Base-by-base conservation (phyloP, 2,888 invertebrate genomes). In the Drosophila eohydei region DNA sequence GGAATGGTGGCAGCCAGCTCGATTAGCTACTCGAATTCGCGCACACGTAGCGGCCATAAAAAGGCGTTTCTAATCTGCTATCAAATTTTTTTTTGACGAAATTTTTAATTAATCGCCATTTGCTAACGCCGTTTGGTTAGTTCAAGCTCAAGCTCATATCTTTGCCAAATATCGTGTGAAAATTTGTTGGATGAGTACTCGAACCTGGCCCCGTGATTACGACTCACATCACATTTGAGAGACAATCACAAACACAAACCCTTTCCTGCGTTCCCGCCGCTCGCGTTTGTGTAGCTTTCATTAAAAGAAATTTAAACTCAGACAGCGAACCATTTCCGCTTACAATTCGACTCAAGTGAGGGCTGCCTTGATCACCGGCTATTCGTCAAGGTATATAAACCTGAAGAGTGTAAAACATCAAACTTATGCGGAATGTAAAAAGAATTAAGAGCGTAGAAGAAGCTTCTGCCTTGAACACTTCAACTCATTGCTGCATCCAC, bases 21-120 rank as follows among this genome's bases (percentile, higher is more conserved):
- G 76, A 89, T 88, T 88, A 90, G 89, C 85, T 85, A 88, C 90
- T 78, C 89, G 90, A 90, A 85, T 85, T 85, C 90, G 89, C 89
- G 89, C 73, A 89, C 86, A 87, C 86, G 86, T 87, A 76, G 51
- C 21, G 34, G 51, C 75, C 89, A 89, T 87, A 87, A 89, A 82
- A 90, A 81, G 65, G 79, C 81, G 76, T 81, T 83, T 73, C 74
- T 75, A 81, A 83, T 86, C 86, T 87, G 43, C 72, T 57, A 81
- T 89, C 79, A 81, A 79, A 66, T 79, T 89, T 50, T 79, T 89
- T 50, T 52, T 89, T 76, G 67, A 74, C 79, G 75, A 83, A 88
- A 88, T 78, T 76, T 80, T 80, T 72, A 89, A 86, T 80, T 78
- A 85, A 89, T 83, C 72, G 71, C 30, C 43, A 54, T 55, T 73